Base-by-base conservation (phyloP, 1,140 invertebrate species). In the Eubasilissa regina region DNA sequence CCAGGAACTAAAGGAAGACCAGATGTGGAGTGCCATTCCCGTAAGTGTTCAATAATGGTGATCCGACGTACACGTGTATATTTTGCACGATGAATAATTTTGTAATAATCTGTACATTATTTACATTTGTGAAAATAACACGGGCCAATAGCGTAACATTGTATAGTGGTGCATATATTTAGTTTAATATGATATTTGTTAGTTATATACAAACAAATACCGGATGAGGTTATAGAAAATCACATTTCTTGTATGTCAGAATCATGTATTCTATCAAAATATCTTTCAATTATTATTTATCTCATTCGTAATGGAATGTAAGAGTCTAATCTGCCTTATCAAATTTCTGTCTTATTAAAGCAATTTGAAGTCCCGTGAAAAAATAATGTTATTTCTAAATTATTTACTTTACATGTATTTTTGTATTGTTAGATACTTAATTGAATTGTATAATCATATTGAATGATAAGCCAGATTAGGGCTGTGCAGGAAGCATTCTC, bases 1-100 rank as follows among this genome's bases (percentile, higher is more conserved):
- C 91, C 92, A 45, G 94, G 94, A 81, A 94, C 92, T 73, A 91
- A 90, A 85, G 94, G 94, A 83, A 91, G 93, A 83, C 93, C 94
- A 19, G 92, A 94, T 82, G 89, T 93, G 80, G 93, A 94, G 83
- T 96, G 94, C 88, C 90, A 89, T 60, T 92, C 93, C 91, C 95
- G 96, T 97, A 93, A 93, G 93, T 92, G 83, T 82, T 68, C 47
- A 64, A 60, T 45, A 77, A 79, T 73, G 79, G 62, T 62, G 58
- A 80, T 62, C 56, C 53, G 64, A 55, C 35, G 56, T 83, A 85
- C 87, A 88, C 85, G 84, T 89, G 88, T 88, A 89, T 83, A 89
- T 88, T 83, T 87, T 86, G 87, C 87, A 89, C 87, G 85, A 80
- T n/a, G 75, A 79, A 75, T 77, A 8, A 60, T 78, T 89, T 85